Base-by-base conservation (phyloP, 2,888 invertebrate species). In the Acanthosepion lycidas region DNA sequence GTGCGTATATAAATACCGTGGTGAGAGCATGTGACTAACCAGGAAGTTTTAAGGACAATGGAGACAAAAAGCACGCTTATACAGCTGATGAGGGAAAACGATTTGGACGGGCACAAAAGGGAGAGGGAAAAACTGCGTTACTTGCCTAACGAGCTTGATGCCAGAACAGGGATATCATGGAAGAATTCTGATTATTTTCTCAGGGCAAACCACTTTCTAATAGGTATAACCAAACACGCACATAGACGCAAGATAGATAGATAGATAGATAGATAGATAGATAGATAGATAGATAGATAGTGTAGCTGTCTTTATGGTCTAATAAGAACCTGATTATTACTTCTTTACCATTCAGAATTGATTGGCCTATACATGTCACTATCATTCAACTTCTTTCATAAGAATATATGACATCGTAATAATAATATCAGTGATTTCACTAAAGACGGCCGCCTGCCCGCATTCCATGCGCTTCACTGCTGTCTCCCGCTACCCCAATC, bases 201-300 rank as follows among this genome's bases (percentile, higher is more conserved):
- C 42, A 42, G 42, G 42, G 42, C 42, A 42, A 42, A 42, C 42
- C 42, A 3, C 42, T 3, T 42, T 42, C 42, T 42, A 42, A 3
- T 8, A 59, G 59, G 28, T 64, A 8, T 26, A 64, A 2, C 26
- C 5, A 64, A 28, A 64, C 5, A 64, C 28, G 28, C 0, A 64
- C 12, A 64, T 6, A 64, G 0, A 26, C 0, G 64, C n/a, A 9
- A 78, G 78, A 78, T 78, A 78, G 78, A 78, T 78, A 78, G 78
- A 78, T 78, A 78, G 78, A n/a, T 78, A 78, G 78, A 78, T 78
- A 78, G 78, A 78, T 78, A 78, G n/a, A 78, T 78, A n/a, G 28
- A 78, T 78, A 78, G 9, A 78, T 78, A 78, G 9, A 78, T 78
- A 78, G 78, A 78, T 78, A 78, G 78, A 78, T 78, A 78, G 78